A percentile compares a stretch with the other conserved stretches of the same genome.
Conservation (phyloP, 2,888 invertebrate species). For the Cephus sareptanus region DNA sequence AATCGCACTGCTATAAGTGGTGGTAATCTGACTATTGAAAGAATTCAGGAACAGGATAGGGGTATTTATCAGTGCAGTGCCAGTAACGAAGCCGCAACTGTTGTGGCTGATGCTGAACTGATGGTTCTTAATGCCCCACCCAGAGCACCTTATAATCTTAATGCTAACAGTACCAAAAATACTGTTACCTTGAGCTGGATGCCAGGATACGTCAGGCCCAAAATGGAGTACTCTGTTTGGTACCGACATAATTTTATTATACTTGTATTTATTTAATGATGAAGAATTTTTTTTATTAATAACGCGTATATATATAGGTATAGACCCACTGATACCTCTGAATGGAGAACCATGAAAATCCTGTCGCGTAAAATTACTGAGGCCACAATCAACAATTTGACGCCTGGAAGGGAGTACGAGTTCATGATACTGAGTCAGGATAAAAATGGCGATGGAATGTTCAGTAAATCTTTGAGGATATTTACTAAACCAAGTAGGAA, state of each 20-base stretch:
- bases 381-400: conserved; percentile 82
- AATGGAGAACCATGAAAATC: conserved; percentile 87
- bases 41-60: conserved; percentile 86
- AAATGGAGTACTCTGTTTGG: conserved; percentile 88
- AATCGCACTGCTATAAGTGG: conserved; percentile 76
- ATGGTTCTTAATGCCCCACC: conserved; percentile 88
- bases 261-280: not conserved
- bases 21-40: conserved; percentile 85
- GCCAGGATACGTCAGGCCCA: conserved; percentile 82
- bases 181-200: conserved; percentile 86
- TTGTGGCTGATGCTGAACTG: conserved; percentile 82
- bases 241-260: conserved; percentile 43
- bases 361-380: conserved; percentile 78
- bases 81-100: conserved; percentile 89
- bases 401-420: conserved; percentile 85
- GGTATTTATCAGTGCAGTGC: conserved; percentile 88
- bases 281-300: not conserved
- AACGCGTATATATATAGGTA: conserved; percentile 67
- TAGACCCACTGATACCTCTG: conserved; percentile 77
- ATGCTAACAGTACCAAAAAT: conserved; percentile 77
- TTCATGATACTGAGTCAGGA: conserved; percentile 92
- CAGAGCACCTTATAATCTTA: conserved; percentile 89
- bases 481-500: conserved; percentile 72
- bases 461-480: conserved; percentile 84
- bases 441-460: conserved; percentile 87